A percentile compares a stretch with the other conserved stretches of the same genome.
Evolutionary conservation across 2,113 vertebrate species (phyloP).

Genomic region (Erythrolamprus reginae): DNA sequence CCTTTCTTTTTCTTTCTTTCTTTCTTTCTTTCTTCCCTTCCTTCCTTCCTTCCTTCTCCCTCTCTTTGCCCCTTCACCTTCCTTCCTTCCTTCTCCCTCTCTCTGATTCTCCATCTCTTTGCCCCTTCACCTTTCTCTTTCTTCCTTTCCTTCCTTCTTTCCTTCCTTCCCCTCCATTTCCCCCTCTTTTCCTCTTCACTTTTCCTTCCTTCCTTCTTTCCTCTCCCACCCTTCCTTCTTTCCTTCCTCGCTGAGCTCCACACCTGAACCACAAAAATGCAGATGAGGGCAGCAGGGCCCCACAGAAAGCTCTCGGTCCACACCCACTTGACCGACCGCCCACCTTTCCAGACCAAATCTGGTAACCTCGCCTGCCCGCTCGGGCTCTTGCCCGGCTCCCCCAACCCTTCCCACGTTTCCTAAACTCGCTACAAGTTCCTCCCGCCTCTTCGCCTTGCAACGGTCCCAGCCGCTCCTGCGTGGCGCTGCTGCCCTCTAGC

Average conservation of each 20-base stretch:
- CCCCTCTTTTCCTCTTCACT: no score
- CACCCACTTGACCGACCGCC: not conserved
- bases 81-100: no score
- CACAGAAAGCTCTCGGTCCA: not conserved
- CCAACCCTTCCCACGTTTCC: not conserved
- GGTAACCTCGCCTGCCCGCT: not conserved
- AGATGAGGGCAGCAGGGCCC: not conserved
- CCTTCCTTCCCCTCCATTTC: no score
- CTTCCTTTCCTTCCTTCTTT: no score
- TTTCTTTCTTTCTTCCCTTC: no score
- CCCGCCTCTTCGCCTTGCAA: not conserved
- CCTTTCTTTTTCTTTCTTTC: no score
- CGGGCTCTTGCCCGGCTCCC: not conserved
- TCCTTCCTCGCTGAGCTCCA: not conserved
- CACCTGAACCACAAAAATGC: not conserved
- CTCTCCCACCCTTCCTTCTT: not conserved
- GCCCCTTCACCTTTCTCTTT: no score
- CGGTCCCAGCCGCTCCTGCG: not conserved
- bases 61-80: no score
- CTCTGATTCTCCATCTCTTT: no score
- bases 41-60: no score
- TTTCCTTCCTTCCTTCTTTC: no score
- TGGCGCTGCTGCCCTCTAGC: conserved; percentile 20
- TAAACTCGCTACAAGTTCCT: not conserved
- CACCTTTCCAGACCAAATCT: not conserved